Conservation (phyloP, 2,888 invertebrate species). For the Caenorhabditis angaria region DNA sequence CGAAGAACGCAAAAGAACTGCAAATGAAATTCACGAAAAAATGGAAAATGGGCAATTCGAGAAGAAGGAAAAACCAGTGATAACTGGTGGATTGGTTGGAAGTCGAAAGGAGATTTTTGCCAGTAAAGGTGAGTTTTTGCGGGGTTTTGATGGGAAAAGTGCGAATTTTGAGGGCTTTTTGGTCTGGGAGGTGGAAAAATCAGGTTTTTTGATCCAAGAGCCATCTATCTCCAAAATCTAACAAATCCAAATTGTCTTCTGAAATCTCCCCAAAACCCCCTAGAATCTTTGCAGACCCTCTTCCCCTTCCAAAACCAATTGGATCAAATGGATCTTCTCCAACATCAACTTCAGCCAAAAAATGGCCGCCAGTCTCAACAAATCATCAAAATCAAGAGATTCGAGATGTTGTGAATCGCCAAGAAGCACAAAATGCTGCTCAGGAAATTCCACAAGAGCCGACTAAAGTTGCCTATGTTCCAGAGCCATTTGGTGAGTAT, state of each 20-base stretch:
- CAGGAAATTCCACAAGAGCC: slow-evolving; percentile 14
- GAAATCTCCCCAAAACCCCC: not conserved
- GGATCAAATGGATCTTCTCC: too few species aligned
- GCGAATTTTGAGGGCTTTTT: too few species aligned
- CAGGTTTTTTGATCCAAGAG: slow-evolving; percentile 2
- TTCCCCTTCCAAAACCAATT: slow-evolving; percentile 20
- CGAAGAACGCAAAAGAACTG: slow-evolving; percentile 25
- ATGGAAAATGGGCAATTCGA: slow-evolving; percentile 12
- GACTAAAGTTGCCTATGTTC: slow-evolving; percentile 12
- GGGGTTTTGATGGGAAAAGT: too few species aligned
- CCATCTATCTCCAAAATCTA: too few species aligned
- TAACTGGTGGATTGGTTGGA: slow-evolving; percentile 30
- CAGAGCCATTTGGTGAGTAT: slow-evolving; percentile 22
- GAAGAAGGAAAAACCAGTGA: slow-evolving; percentile 7
- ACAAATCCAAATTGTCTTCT: not conserved
- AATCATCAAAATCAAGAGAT: slow-evolving; percentile 14
- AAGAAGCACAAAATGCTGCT: not conserved
- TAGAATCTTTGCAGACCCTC: slow-evolving; percentile 11
- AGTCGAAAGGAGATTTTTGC: slow-evolving; percentile 33
- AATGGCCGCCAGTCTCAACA: slow-evolving; percentile 39
- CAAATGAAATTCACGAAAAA: slow-evolving; percentile 25
- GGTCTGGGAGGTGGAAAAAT: not conserved
- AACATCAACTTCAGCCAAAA: slow-evolving; percentile 25
- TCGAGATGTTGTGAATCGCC: slow-evolving; percentile 18
- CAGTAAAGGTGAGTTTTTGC: slow-evolving; percentile 9